These are phyloP conservation scores for Pristionchus arcanus DNA, from an alignment of 2,888 invertebrate genomes.

Conservation along the genomic window DNA sequence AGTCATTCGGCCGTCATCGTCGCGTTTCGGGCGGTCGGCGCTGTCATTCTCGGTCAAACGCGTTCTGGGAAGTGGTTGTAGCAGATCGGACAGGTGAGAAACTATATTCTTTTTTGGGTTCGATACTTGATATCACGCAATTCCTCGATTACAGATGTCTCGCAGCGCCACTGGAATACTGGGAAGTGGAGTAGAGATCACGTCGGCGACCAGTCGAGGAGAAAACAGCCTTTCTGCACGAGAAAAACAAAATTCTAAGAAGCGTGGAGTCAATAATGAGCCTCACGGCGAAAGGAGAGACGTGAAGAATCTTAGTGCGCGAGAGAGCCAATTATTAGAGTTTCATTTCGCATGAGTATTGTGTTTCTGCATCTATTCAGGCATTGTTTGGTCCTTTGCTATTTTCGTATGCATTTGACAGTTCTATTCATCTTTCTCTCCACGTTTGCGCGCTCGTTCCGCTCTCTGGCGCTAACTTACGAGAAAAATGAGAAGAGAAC, in stretches of 20 bases:
- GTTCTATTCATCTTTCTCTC: neutral
- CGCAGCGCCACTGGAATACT: neutral
- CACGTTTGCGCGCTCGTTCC: neutral
- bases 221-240: neutral
- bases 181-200: neutral
- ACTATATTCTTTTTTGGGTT: neutral
- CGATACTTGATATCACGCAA: neutral
- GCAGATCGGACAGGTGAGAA: neutral
- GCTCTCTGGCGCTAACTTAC: neutral
- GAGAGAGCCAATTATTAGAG: neutral
- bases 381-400: neutral
- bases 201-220: neutral
- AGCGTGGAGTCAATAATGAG: slow-evolving; percentile 22
- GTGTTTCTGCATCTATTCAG: neutral
- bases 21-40: neutral
- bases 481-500: neutral
- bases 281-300: neutral
- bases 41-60: neutral
- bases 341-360: neutral
- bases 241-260: slow-evolving; percentile 12
- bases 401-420: neutral
- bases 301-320: neutral
- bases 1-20: neutral
- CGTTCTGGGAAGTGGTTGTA: neutral
- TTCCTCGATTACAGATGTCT: neutral